phyloP scores from a whole-genome alignment of 1,140 invertebrate species.

The Bombyx mori region DNA sequence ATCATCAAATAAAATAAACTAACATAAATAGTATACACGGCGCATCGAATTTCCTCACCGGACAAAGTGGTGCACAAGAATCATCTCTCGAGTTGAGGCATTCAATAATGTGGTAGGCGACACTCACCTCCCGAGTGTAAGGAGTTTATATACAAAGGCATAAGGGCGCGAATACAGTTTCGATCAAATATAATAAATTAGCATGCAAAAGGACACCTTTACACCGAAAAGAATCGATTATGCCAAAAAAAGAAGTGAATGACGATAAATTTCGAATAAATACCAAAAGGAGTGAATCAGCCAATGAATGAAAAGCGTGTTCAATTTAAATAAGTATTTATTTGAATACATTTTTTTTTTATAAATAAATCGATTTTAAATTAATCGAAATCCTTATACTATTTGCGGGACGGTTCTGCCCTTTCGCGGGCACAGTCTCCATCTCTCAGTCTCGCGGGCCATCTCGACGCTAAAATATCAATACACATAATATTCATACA shows the following conservation, averaged over 20 bases:
- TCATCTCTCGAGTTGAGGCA: neutral
- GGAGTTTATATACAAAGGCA: neutral
- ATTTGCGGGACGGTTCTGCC: constrained; percentile 60
- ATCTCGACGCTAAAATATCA: constrained; percentile 59
- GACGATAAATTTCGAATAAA: constrained; percentile 41
- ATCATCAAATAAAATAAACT: neutral
- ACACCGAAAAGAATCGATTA: constrained; percentile 12
- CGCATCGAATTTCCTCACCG: too few species aligned
- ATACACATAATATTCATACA: neutral
- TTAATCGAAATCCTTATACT: constrained; percentile 45
- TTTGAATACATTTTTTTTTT: constrained; percentile 2
- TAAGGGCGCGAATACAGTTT: too few species aligned
- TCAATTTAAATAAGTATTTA: constrained; percentile 21
- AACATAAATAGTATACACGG: neutral
- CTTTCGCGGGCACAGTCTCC: constrained; percentile 60
- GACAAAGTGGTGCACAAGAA: neutral
- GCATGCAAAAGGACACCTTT: constrained; percentile 58
- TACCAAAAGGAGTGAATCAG: constrained; percentile 30
- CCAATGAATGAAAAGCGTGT: constrained; percentile 67
- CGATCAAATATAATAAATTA: constrained; percentile 23
- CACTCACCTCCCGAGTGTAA: neutral
- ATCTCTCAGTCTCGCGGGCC: constrained; percentile 58
- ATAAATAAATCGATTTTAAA: constrained; percentile 21
- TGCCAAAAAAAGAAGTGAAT: constrained; percentile 61
- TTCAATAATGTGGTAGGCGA: neutral